Conservation (phyloP, 1,140 invertebrate species). For the Saccostrea cuccullata region DNA sequence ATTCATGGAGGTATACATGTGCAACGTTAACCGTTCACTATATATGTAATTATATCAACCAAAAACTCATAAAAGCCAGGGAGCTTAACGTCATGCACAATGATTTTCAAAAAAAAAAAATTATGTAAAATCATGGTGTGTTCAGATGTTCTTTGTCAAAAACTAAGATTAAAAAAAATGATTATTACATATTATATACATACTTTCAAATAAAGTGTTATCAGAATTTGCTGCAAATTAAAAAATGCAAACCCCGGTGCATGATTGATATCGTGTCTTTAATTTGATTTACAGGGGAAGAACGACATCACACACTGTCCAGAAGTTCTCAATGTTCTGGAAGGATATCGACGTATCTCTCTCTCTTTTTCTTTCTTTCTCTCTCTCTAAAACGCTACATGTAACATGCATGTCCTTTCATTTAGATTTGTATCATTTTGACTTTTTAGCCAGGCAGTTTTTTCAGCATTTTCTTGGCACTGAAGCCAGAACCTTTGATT, state of each 20-base stretch:
- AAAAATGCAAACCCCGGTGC: no score
- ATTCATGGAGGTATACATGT: slow-evolving; percentile 67
- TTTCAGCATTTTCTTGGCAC: slow-evolving; percentile 67
- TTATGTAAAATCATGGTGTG: no score
- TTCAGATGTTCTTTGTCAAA: no score
- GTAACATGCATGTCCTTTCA: background rate
- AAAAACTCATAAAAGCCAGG: no score
- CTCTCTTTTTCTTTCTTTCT: background rate
- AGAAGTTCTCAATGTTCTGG: slow-evolving; percentile 64
- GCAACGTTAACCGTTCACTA: no score
- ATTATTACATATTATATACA: no score
- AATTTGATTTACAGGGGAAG: slow-evolving; percentile 55
- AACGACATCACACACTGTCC: slow-evolving; percentile 67
- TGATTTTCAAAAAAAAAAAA: no score
- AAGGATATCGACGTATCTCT: slow-evolving; percentile 69
- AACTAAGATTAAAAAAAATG: no score
- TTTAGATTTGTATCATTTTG: background rate
- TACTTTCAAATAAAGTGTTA: no score
- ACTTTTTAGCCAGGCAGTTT: slow-evolving; percentile 66
- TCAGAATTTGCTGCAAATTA: background rate
- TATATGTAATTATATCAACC: no score
- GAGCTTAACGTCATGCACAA: no score
- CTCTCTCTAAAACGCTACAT: background rate
- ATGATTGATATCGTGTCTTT: slow-evolving; percentile 24
- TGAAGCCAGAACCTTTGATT: slow-evolving; percentile 69